A percentile compares a stretch with the other conserved stretches of the same genome.
phyloP scores from a whole-genome alignment of 2,888 invertebrate genomes.

The Reticulitermes lucifugus region DNA sequence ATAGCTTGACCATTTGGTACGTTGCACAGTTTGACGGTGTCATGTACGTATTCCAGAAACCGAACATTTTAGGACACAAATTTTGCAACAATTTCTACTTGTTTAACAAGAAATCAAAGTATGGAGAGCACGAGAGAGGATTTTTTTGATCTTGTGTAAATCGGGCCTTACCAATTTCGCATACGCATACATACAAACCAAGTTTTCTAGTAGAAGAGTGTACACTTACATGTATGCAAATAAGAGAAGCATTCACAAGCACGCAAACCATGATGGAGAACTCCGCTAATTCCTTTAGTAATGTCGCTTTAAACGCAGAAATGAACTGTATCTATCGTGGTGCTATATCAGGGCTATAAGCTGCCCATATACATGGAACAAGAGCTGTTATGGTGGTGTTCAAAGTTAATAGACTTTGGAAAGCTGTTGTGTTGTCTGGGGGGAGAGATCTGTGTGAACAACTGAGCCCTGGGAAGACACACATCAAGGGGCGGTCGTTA shows the following conservation, averaged over 20 bases:
- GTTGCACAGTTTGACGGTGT: too few species aligned
- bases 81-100: too few species aligned
- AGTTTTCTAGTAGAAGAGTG: not conserved
- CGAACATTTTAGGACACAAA: too few species aligned
- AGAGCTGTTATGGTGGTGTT: constrained; percentile 16
- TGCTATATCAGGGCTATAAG: not conserved
- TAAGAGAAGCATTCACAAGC: not conserved
- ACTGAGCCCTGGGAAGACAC: constrained; percentile 12
- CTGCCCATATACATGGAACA: not conserved
- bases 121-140: too few species aligned
- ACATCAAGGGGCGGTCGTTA: not conserved
- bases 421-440: not conserved
- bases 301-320: constrained; percentile 11
- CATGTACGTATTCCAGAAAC: too few species aligned
- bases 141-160: too few species aligned
- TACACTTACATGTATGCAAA: not conserved
- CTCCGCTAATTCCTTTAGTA: not conserved
- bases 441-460: not conserved
- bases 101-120: too few species aligned
- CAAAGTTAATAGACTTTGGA: constrained; percentile 27
- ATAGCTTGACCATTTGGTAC: too few species aligned
- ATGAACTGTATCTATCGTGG: constrained; percentile 10
- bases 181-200: not conserved
- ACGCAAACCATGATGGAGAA: not conserved
- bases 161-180: not conserved